Conservation (phyloP, 2,888 invertebrate species). For the Caenorhabditis angaria region DNA sequence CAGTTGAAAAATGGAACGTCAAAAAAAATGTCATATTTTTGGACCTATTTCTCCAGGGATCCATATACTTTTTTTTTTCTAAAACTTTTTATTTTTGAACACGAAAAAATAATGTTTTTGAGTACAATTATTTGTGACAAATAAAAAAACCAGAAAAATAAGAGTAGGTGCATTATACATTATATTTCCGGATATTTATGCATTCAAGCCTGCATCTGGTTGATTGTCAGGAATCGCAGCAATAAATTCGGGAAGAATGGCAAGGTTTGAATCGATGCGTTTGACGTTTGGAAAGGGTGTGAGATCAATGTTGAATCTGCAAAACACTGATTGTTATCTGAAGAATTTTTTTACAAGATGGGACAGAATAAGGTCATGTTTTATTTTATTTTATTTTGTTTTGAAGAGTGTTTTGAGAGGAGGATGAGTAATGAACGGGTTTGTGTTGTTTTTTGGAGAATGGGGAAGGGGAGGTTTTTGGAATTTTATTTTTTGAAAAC, state of each 20-base stretch:
- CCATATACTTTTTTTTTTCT: no score
- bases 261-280: slow-evolving; percentile 85
- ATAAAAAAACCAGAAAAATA: no score
- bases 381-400: no score
- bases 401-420: no score
- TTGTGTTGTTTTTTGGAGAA: neutral
- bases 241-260: slow-evolving; percentile 88
- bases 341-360: slow-evolving; percentile 2
- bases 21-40: no score
- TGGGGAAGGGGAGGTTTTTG: neutral
- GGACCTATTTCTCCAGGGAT: no score
- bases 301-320: slow-evolving; percentile 89
- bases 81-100: no score
- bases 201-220: slow-evolving; percentile 81
- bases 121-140: no score
- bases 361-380: no score
- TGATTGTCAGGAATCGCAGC: slow-evolving; percentile 90
- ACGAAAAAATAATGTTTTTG: no score
- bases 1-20: no score
- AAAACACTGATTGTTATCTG: slow-evolving; percentile 8
- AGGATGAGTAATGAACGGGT: neutral
- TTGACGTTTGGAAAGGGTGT: slow-evolving; percentile 88
- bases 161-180: no score
- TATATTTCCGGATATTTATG: slow-evolving; percentile 27
- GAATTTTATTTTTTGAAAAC: neutral